A percentile compares a stretch with the other conserved stretches of the same genome.
These are phyloP conservation scores for Napeogenes sylphis DNA, from an alignment of 2,888 invertebrate species.

Conservation along the genomic window DNA sequence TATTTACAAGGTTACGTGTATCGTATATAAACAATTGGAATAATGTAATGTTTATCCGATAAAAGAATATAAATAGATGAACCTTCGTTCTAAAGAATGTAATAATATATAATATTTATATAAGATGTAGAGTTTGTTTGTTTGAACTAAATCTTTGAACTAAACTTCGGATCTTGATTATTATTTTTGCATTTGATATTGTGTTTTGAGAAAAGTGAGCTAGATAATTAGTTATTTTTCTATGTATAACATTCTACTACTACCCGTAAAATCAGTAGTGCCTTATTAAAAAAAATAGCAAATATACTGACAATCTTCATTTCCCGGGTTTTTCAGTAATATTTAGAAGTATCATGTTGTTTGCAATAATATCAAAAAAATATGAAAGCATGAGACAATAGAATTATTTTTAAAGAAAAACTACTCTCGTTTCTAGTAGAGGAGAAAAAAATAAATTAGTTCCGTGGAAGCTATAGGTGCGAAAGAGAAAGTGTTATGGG, in stretches of 20 bases:
- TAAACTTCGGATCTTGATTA: too few species aligned
- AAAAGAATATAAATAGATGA: neutral
- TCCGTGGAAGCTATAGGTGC: conserved; percentile 55
- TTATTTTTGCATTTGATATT: neutral
- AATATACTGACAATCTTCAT: too few species aligned
- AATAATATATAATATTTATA: neutral
- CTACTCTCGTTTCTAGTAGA: conserved; percentile 51
- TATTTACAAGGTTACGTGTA: conserved; percentile 3
- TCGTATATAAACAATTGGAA: neutral
- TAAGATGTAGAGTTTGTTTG: too few species aligned
- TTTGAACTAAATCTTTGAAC: too few species aligned
- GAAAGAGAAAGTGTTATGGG: conserved; percentile 44
- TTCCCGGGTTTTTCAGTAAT: too few species aligned
- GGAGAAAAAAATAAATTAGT: conserved; percentile 71
- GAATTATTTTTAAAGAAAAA: conserved; percentile 34
- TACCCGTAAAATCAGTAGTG: too few species aligned
- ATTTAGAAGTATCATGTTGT: too few species aligned
- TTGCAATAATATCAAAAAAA: conserved; percentile 34
- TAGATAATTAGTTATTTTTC: too few species aligned
- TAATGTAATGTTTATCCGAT: neutral
- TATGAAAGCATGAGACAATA: conserved; percentile 43
- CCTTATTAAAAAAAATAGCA: too few species aligned
- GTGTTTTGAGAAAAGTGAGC: too few species aligned
- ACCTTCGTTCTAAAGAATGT: neutral
- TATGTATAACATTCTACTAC: too few species aligned